phyloP scores from a whole-genome alignment of 2,113 vertebrate species.

The Sturnira hondurensis region DNA sequence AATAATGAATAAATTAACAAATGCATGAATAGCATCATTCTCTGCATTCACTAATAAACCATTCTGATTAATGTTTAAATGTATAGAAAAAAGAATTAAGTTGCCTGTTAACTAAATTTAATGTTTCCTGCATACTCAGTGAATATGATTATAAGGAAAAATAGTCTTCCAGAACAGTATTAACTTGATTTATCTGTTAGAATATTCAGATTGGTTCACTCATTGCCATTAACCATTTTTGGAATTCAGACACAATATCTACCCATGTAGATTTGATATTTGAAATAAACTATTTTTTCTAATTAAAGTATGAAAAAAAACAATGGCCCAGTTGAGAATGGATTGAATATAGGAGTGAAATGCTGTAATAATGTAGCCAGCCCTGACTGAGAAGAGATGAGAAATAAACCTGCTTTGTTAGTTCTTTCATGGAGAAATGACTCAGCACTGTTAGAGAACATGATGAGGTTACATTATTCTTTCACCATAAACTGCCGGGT shows the following conservation, averaged over 20 bases:
- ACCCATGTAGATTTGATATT: conserved; percentile 32
- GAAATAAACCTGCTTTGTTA: conserved; percentile 10
- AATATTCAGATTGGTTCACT: neutral
- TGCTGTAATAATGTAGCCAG: neutral
- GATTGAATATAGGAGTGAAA: neutral
- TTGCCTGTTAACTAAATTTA: conserved; percentile 15
- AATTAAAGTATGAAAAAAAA: conserved; percentile 30
- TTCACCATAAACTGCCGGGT: neutral
- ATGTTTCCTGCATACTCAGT: neutral
- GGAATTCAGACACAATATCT: conserved; percentile 33
- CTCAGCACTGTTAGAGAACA: conserved; percentile 16
- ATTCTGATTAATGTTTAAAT: conserved; percentile 25
- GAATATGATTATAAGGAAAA: conserved; percentile 23
- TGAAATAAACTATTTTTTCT: conserved; percentile 16
- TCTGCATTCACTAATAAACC: neutral
- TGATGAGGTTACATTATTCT: neutral
- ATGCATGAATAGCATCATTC: neutral
- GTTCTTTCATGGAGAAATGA: neutral
- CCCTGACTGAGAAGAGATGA: neutral
- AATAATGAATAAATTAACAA: neutral
- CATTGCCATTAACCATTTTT: conserved; percentile 22
- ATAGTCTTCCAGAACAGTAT: neutral
- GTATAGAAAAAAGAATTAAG: neutral
- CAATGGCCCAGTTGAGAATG: conserved; percentile 20
- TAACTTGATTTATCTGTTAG: neutral